Evolutionary conservation across 2,797 vertebrate genomes (phyloP), one percentile per base, ranked within the genome.

Genomic region (Odontamblyopus lacepedii): DNA sequence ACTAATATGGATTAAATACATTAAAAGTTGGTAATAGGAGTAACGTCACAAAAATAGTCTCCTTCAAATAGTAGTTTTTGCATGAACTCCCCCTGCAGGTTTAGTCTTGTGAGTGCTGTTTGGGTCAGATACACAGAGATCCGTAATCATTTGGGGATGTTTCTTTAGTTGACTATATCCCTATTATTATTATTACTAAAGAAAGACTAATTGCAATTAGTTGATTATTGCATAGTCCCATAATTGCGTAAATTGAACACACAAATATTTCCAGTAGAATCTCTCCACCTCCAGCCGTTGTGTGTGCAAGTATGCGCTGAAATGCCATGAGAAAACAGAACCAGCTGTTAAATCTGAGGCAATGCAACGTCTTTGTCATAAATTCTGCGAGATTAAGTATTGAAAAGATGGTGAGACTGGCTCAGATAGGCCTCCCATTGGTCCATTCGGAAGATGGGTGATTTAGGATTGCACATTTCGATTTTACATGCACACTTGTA

Each of bases 311-410:
- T 67, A 35, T 67, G 50, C 1, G 27, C 65, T 32, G 50, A 67
- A 35, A 67, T 35, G 29, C 65, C 65, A 67, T 12, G 51, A 35
- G 27, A 35, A 67, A 67, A 67, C 11, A 35, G 44, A 67, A 67
- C 48, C 65, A 67, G 50, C 65, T 67, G 65, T 67, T 53, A 9
- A n/a, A n/a, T 53, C 65, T 67, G 65, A 67, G 29, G 65, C 64
- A 55, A 53, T 27, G 50, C 64, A 67, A 67, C 48, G 50, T 30
- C 65, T 32, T 18, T 12, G 27, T 18, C 11, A 67, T 67, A 53
- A 67, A 67, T 67, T 32, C 19, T 41, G 32, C 11, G 61, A 9
- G 35, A n/a, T 30, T n/a, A 9, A 32, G 23, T 4, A 56, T 23
- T 63, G n/a, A 41, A 63, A 64, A 23, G 19, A 26, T 26, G 38